Conservation (phyloP, 2,888 invertebrate species). For the Pheosia tremula region DNA sequence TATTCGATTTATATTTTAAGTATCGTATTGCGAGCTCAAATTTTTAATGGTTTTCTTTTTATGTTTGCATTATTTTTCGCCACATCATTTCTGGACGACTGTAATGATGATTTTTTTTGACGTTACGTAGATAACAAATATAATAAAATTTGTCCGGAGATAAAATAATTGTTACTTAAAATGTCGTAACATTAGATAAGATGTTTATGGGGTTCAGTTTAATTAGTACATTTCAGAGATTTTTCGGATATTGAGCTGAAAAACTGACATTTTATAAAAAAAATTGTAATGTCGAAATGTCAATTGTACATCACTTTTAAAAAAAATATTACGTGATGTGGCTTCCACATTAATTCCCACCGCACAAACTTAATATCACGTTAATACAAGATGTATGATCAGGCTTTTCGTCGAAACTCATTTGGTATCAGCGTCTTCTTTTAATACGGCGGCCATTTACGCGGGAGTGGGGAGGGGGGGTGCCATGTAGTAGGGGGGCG, state of each 20-base stretch:
- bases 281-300: too few relatives aligned
- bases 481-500: conserved; percentile 46
- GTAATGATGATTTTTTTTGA: neutral
- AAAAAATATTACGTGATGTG: neutral
- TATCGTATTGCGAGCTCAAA: conserved; percentile 16
- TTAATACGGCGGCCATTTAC: conserved; percentile 60
- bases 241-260: too few relatives aligned
- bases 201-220: too few relatives aligned
- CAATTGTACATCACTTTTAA: too few relatives aligned
- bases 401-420: conserved; percentile 67
- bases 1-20: conserved; percentile 39
- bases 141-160: neutral
- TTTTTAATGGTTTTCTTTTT: neutral
- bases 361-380: conserved; percentile 38
- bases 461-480: conserved; percentile 40
- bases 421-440: conserved; percentile 69
- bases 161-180: too few relatives aligned
- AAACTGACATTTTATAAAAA: too few relatives aligned
- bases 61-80: neutral
- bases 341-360: conserved; percentile 7
- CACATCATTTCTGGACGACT: neutral
- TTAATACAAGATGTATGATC: conserved; percentile 53
- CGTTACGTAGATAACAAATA: neutral
- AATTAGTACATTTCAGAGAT: too few relatives aligned
- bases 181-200: too few relatives aligned